Evolutionary conservation across 2,113 vertebrate species (phyloP).

Genomic region (Chitala chitala): DNA sequence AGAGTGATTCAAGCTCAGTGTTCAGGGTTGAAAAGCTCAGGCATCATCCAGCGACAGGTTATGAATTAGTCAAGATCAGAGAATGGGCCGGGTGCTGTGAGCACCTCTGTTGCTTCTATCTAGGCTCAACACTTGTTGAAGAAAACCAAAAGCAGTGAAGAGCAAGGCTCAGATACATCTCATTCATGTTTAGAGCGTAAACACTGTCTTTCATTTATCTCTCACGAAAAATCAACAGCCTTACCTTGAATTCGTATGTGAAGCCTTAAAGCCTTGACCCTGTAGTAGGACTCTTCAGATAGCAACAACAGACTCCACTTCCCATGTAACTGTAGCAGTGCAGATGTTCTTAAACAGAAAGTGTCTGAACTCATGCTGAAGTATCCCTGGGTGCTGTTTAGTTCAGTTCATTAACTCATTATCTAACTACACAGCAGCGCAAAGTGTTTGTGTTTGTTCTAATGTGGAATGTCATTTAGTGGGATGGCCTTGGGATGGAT

Average conservation of each 20-base stretch:
- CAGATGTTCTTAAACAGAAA: neutral
- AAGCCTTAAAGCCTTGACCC: slow-evolving; percentile 16
- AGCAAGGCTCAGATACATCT: slow-evolving; percentile 11
- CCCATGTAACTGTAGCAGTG: neutral
- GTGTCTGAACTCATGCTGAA: neutral
- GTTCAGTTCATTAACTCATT: slow-evolving; percentile 18
- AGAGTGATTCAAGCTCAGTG: neutral
- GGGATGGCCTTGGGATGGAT: neutral
- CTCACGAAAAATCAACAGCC: slow-evolving; percentile 23
- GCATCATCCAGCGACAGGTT: neutral
- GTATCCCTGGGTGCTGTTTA: neutral
- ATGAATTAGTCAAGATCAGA: slow-evolving; percentile 23
- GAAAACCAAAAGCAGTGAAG: neutral
- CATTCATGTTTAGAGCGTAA: slow-evolving; percentile 20
- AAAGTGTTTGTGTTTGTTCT: neutral
- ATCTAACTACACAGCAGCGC: neutral
- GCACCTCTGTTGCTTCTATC: neutral
- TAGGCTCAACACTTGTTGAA: neutral
- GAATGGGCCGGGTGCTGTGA: slow-evolving; percentile 1
- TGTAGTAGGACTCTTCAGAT: slow-evolving; percentile 29
- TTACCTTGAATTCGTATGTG: slow-evolving; percentile 1
- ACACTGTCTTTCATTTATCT: slow-evolving; percentile 11
- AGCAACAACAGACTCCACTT: neutral
- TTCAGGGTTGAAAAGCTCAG: slow-evolving; percentile 1
- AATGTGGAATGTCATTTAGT: neutral